These are phyloP conservation scores for Sweltsa coloradensis DNA, from an alignment of 1,140 invertebrate species.

Conservation along the genomic window DNA sequence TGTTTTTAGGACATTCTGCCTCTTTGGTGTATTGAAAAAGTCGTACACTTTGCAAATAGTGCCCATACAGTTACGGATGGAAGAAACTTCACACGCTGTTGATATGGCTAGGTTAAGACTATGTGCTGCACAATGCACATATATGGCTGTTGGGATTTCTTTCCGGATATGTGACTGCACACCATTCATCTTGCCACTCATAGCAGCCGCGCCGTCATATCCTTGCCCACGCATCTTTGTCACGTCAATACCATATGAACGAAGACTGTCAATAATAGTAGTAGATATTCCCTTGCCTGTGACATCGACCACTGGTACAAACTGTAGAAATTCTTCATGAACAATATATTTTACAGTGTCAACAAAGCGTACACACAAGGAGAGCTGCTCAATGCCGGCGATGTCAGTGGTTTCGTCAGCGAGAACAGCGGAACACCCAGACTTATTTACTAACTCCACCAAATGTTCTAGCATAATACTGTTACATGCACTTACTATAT, in stretches of 20 bases:
- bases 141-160: constrained; percentile 17
- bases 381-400: constrained; percentile 15
- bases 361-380: constrained; percentile 13
- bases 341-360: constrained; percentile 5
- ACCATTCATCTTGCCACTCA: constrained; percentile 20
- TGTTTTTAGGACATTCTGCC: constrained; percentile 4
- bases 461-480: constrained; percentile 12
- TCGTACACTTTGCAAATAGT: constrained; percentile 9
- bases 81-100: constrained; percentile 9
- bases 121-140: constrained; percentile 20
- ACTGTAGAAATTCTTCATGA: constrained; percentile 16
- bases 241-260: constrained; percentile 12
- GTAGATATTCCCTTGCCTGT: constrained; percentile 14
- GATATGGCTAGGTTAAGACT: constrained; percentile 17
- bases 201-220: constrained; percentile 20
- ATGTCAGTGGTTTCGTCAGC: constrained; percentile 17
- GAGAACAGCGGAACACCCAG: constrained; percentile 14
- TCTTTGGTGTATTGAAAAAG: constrained; percentile 13
- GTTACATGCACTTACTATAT: constrained; percentile 14
- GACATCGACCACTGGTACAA: constrained; percentile 15
- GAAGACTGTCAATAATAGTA: constrained; percentile 11
- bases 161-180: constrained; percentile 16
- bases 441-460: constrained; percentile 13
- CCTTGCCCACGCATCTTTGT: constrained; percentile 17
- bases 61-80: constrained; percentile 14